Evolutionary conservation across 2,113 vertebrate genomes (phyloP), one percentile per base, ranked within the genome.

Genomic region (Syngnathus typhle): DNA sequence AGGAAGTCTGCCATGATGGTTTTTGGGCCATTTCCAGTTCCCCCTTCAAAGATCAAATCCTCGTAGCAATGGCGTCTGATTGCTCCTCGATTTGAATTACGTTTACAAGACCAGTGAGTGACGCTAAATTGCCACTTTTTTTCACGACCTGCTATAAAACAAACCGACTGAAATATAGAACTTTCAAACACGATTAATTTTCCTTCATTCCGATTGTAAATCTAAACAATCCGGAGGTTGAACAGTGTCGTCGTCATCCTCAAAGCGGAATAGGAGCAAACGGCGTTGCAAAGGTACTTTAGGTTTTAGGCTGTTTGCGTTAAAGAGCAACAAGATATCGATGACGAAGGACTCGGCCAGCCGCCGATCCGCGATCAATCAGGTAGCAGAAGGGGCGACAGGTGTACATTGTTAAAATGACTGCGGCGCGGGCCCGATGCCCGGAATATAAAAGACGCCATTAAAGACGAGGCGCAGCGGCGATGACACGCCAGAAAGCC

Each of bases 381-480:
- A 70, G 6, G 19, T 47, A 59, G 65, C 37, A 64, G 69, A 46
- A 15, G 65, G 63, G 0, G 9, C 65, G 77, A 77, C 72, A 82
- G 77, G 74, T 82, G 76, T 65, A 70, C 75, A 21, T 49, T 77
- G 71, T 82, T 73, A 68, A 76, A 76, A 60, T 79, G 78, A 74
- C 73, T 74, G 76, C 74, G 70, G 69, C 60, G 63, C 54, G 27
- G 80, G 72, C 60, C 6, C n/a, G 68, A 72, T 69, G 72, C 71
- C 71, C 71, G 7, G 82, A 82, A 87, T 84, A 65, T 76, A 73
- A 81, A 85, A 49, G 69, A 49, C 13, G 61, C 54, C 77, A 60
- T 82, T 79, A 82, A 81, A 79, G 65, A 69, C 61, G 19, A 66
- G 21, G 9, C 23, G 5, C 60, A 1, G 27, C 27, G 27, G 10